Base-by-base conservation (phyloP, 1,140 invertebrate genomes). In the Anastrepha ludens region DNA sequence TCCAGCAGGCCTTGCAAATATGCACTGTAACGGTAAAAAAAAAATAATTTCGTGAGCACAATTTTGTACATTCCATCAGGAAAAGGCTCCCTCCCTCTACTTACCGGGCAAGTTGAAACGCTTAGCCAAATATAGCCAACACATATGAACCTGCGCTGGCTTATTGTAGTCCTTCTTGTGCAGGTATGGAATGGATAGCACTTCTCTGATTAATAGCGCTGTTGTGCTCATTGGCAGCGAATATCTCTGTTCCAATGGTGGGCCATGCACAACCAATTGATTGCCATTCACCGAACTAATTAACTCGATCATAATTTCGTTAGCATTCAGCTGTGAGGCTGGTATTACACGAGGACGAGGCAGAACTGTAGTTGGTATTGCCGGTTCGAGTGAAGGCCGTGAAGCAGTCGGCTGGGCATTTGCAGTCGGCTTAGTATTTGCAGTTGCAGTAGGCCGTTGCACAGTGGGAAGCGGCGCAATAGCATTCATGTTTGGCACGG, bases 101-200 rank as follows among this genome's bases (percentile, higher is more conserved):
- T 81, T 67, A 91, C 91, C 90, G 87, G 90, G 88, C 59, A 91
- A 60, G 17, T 89, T 87, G n/a, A 91, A 89, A 47, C 89, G 91
- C 8, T 87, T 89, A 5, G 90, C 17, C 3, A 92, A 87, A 9
- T 86, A 15, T 6, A 41, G 44, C 91, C 91, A 92, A 81, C 89
- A 85, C 0, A 70, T 78, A 5, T 87, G 29, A 7, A 65, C 44
- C 44, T 87, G 87, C n/a, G 0, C 4, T 6, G n/a, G 6, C 70
- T 89, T 11, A 7, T 78, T 78, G 0, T 64, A 44, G n/a, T 89
- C 41, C 44, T 81, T 89, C 11, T 87, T 89, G 47, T 92, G 91
- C 13, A 92, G 58, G 3, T 90, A 88, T 8, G 91, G 91, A 55
- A 92, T 88, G 2, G 90, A 88, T 88, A 92, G 86, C 50, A 91